Conservation (phyloP, 2,888 invertebrate species). For the Nomada goodeniana region DNA sequence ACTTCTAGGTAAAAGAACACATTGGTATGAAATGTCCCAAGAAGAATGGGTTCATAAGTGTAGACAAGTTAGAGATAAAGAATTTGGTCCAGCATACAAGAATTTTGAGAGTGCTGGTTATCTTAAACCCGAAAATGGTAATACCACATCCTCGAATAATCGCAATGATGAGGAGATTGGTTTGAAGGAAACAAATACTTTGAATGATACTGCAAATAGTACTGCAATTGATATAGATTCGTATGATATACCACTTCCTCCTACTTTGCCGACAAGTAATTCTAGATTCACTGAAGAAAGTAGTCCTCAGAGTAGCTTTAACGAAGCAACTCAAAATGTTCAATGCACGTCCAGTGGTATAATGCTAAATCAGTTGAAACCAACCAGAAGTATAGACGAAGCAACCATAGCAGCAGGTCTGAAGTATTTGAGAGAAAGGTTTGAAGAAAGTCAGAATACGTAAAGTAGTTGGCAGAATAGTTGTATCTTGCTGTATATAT, state of each 20-base stretch:
- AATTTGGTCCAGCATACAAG: constrained; percentile 90
- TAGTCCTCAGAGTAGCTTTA: neutral
- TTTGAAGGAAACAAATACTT: constrained; percentile 12
- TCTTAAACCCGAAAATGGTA: constrained; percentile 32
- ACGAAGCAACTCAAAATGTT: neutral
- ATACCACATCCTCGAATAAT: neutral
- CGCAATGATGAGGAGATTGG: constrained; percentile 9
- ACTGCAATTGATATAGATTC: constrained; percentile 24
- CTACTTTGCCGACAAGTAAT: neutral
- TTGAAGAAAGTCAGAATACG: constrained; percentile 70
- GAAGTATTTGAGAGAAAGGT: constrained; percentile 78
- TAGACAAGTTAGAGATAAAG: constrained; percentile 89
- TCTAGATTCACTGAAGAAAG: constrained; percentile 2
- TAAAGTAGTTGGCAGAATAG: constrained; percentile 18
- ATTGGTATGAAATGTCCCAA: constrained; percentile 89
- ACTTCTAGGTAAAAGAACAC: constrained; percentile 83
- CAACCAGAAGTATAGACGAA: constrained; percentile 64
- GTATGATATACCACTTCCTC: constrained; percentile 44
- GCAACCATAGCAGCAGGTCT: constrained; percentile 76
- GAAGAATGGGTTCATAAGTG: constrained; percentile 92
- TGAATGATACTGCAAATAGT: neutral
- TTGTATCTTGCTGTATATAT: constrained; percentile 22
- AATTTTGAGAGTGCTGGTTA: constrained; percentile 74
- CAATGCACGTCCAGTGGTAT: neutral
- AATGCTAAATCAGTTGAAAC: constrained; percentile 14